phyloP scores from a whole-genome alignment of 2,888 invertebrate species.

The Ephialtes manifestator region DNA sequence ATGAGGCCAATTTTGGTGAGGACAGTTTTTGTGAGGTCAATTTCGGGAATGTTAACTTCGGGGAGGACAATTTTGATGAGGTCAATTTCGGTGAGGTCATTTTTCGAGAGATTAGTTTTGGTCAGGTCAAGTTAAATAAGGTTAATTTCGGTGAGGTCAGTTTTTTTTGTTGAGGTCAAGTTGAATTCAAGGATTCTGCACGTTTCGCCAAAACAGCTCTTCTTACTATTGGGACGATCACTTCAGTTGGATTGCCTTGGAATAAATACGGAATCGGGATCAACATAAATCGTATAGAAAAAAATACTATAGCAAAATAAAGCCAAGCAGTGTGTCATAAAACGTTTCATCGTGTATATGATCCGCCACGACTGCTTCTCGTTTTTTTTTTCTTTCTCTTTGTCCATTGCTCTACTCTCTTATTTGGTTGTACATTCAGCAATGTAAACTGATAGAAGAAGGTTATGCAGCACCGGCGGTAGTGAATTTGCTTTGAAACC shows the following conservation, averaged over 20 bases:
- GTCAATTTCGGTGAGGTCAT: too few species aligned
- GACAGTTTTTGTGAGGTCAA: too few species aligned
- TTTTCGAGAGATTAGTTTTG: too few species aligned
- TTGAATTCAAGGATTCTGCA: too few species aligned
- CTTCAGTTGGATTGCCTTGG: neutral
- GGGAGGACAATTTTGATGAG: too few species aligned
- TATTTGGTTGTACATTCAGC: neutral
- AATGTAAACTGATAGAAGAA: neutral
- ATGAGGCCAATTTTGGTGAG: too few species aligned
- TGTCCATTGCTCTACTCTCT: neutral
- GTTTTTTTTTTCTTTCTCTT: neutral
- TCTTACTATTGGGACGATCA: too few species aligned
- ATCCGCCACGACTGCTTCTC: neutral
- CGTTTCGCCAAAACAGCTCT: too few species aligned
- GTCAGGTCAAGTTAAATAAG: too few species aligned
- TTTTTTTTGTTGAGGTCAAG: too few species aligned
- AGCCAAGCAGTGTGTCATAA: neutral
- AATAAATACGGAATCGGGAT: neutral
- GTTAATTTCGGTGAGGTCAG: too few species aligned
- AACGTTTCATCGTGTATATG: neutral
- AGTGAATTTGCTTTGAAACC: conserved; percentile 18
- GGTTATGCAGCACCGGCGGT: neutral
- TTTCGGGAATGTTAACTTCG: too few species aligned
- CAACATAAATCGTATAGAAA: neutral
- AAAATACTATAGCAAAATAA: neutral